These are phyloP conservation scores for Oryzias sinensis DNA, from an alignment of 2,797 vertebrate species.

Conservation along the genomic window DNA sequence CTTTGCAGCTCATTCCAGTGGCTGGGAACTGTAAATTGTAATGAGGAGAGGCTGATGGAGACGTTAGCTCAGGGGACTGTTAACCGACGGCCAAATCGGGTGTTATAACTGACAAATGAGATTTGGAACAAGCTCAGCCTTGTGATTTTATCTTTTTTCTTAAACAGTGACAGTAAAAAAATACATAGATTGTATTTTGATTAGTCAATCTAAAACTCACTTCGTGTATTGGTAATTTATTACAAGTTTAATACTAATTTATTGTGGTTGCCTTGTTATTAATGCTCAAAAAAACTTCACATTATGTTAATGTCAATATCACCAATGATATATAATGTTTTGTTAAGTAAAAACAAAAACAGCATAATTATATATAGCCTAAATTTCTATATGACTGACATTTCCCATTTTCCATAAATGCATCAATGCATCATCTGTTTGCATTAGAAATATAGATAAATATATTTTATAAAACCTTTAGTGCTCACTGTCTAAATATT, in stretches of 20 bases:
- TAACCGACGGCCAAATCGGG: constrained; percentile 63
- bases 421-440: too few species aligned
- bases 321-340: too few species aligned
- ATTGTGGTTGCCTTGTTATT: neutral
- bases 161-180: constrained; percentile 42
- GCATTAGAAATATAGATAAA: too few species aligned
- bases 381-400: too few species aligned
- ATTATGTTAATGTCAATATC: too few species aligned
- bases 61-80: constrained; percentile 60
- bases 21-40: constrained; percentile 66
- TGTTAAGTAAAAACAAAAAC: too few species aligned
- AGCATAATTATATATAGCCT: too few species aligned
- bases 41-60: constrained; percentile 65
- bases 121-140: constrained; percentile 59
- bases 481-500: too few species aligned
- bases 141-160: constrained; percentile 57
- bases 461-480: too few species aligned
- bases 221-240: constrained; percentile 9
- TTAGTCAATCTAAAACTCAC: constrained; percentile 30
- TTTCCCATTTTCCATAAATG: too few species aligned
- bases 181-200: constrained; percentile 3
- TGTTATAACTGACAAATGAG: constrained; percentile 63
- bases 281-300: too few species aligned
- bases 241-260: neutral
- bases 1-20: constrained; percentile 59